These are phyloP conservation scores for Berghia stephanieae DNA, from an alignment of 1,140 invertebrate species.

Conservation along the genomic window DNA sequence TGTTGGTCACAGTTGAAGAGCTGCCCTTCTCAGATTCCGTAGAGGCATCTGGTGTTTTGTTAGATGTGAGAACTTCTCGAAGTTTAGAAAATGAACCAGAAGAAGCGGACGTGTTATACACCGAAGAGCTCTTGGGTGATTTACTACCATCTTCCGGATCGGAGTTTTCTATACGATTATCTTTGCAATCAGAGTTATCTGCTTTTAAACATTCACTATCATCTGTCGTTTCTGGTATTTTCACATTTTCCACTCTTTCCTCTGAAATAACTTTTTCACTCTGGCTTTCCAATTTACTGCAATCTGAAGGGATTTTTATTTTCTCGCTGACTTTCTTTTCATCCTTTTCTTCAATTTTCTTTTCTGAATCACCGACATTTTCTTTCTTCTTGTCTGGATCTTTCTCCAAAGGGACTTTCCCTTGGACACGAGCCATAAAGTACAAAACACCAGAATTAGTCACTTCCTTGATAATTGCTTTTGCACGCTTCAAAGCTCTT, in stretches of 20 bases:
- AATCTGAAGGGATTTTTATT: no score
- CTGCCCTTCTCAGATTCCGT: no score
- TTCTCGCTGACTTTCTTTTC: slow-evolving; percentile 7
- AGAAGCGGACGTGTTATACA: no score
- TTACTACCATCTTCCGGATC: neutral
- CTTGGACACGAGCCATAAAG: slow-evolving; percentile 37
- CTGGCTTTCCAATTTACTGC: no score
- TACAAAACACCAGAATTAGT: slow-evolving; percentile 22
- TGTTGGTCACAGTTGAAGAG: no score
- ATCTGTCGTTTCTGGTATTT: neutral
- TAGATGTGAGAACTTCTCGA: slow-evolving; percentile 4
- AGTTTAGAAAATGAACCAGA: slow-evolving; percentile 34
- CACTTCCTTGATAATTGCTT: slow-evolving; percentile 37
- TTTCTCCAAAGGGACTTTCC: slow-evolving; percentile 36
- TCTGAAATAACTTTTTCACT: no score
- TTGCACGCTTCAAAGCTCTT: slow-evolving; percentile 38
- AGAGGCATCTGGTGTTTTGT: no score
- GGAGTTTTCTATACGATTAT: neutral
- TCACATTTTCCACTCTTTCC: no score
- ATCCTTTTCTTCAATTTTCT: neutral
- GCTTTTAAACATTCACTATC: neutral
- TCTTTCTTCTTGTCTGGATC: slow-evolving; percentile 31
- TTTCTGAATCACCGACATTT: neutral
- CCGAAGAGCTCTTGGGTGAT: slow-evolving; percentile 1
- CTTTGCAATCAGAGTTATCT: neutral